Evolutionary conservation across 2,797 vertebrate genomes (phyloP).

Genomic region (Echiichthys vipera): DNA sequence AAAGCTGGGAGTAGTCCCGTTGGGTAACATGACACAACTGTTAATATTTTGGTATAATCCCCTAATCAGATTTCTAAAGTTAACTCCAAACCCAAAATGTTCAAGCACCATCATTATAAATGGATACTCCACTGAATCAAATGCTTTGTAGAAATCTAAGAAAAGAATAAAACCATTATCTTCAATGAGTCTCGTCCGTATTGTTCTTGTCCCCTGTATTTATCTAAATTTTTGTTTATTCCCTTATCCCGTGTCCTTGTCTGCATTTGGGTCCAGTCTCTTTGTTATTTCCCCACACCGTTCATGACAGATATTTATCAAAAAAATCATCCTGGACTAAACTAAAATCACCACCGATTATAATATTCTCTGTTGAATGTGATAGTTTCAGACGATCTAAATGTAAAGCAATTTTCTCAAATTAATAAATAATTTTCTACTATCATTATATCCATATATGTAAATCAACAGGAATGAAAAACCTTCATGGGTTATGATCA

Average conservation of each 20-base stretch:
- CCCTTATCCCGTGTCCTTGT: no score
- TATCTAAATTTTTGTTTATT: no score
- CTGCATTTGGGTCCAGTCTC: no score
- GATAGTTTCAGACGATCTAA: not conserved
- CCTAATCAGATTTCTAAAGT: not conserved
- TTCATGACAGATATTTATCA: not conserved
- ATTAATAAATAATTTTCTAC: not conserved
- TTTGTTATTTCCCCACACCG: no score
- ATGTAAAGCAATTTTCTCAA: not conserved
- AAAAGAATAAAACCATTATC: not conserved
- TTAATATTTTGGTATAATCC: not conserved
- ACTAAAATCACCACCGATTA: not conserved
- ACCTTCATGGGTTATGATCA: not conserved
- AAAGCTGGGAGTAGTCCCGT: not conserved
- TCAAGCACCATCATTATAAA: not conserved
- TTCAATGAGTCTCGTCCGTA: no score
- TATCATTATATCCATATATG: not conserved
- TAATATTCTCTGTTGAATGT: not conserved
- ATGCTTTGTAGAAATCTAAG: no score
- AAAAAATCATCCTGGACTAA: slow-evolving; percentile 1
- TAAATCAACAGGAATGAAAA: not conserved
- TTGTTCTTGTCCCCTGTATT: no score
- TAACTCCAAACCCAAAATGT: not conserved
- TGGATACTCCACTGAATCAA: not conserved
- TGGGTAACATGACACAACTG: not conserved